A percentile compares a stretch with the other conserved stretches of the same genome.
phyloP scores from a whole-genome alignment of 1,140 invertebrate genomes.

The Bombus polaris region DNA sequence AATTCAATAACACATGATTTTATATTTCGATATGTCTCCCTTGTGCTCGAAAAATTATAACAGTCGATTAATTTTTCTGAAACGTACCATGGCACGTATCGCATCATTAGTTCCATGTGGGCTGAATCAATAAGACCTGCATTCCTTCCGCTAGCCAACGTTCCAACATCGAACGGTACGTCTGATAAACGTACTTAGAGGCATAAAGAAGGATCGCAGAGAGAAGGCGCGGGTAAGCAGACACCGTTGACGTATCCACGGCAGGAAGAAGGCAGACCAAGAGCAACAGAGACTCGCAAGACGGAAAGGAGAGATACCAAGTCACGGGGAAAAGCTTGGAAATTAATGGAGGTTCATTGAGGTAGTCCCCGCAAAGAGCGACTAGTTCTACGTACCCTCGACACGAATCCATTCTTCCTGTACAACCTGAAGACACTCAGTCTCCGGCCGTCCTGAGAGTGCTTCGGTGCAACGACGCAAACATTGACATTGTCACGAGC shows the following conservation, averaged over 20 bases:
- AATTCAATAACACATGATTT: too few species aligned
- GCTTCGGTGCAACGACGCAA: conserved; percentile 72
- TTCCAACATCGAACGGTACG: too few species aligned
- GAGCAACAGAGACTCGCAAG: not conserved
- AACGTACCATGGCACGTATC: too few species aligned
- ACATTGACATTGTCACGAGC: conserved; percentile 77
- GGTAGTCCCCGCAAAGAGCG: conserved; percentile 64
- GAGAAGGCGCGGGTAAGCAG: too few species aligned
- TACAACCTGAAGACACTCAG: conserved; percentile 61
- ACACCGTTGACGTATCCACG: conserved; percentile 18
- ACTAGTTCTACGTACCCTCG: conserved; percentile 61
- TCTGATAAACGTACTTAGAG: too few species aligned
- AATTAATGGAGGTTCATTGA: conserved; percentile 72
- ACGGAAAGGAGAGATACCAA: not conserved
- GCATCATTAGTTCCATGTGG: too few species aligned
- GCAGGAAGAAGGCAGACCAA: conserved; percentile 20
- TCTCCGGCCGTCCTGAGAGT: conserved; percentile 63
- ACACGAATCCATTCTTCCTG: conserved; percentile 63
- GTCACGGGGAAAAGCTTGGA: conserved; percentile 56
- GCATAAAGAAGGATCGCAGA: too few species aligned
- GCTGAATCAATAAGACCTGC: too few species aligned
- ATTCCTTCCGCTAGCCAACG: too few species aligned
- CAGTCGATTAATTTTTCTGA: too few species aligned
- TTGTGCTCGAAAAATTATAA: too few species aligned
- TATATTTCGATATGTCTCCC: too few species aligned